Conservation (phyloP, 2,113 vertebrate species). For the Tachysurus vachellii region DNA sequence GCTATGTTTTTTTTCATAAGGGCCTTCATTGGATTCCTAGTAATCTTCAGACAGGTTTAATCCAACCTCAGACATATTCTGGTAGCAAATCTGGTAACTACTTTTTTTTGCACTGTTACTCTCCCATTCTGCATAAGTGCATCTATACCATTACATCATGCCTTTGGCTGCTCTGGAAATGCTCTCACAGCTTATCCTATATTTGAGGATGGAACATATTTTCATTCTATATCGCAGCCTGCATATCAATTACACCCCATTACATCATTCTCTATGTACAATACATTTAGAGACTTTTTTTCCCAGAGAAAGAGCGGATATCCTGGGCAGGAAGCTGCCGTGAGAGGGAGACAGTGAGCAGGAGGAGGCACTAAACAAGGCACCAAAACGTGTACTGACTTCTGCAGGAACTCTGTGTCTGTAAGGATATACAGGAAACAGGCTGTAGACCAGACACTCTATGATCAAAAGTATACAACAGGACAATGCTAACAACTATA, state of each 20-base stretch:
- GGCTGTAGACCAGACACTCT: conserved; percentile 36
- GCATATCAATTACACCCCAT: conserved; percentile 33
- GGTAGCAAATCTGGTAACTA: neutral
- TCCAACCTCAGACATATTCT: neutral
- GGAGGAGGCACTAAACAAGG: conserved; percentile 29
- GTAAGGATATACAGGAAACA: conserved; percentile 49
- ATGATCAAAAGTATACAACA: neutral
- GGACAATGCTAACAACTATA: neutral
- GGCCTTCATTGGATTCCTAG: neutral
- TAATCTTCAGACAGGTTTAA: neutral
- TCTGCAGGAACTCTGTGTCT: conserved; percentile 14
- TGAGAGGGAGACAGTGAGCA: conserved; percentile 18
- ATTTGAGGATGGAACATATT: neutral
- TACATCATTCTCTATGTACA: conserved; percentile 47
- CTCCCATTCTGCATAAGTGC: neutral
- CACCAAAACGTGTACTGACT: neutral
- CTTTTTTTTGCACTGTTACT: neutral
- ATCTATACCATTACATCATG: neutral
- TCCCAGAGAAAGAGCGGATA: conserved; percentile 60
- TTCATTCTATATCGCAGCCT: conserved; percentile 35
- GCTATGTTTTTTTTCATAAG: neutral
- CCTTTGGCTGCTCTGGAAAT: neutral
- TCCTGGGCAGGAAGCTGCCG: conserved; percentile 56
- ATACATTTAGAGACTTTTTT: conserved; percentile 38
- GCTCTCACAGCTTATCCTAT: neutral